Conservation (phyloP, 2,888 invertebrate species). For the Imbricaverruca yamaguchii region DNA sequence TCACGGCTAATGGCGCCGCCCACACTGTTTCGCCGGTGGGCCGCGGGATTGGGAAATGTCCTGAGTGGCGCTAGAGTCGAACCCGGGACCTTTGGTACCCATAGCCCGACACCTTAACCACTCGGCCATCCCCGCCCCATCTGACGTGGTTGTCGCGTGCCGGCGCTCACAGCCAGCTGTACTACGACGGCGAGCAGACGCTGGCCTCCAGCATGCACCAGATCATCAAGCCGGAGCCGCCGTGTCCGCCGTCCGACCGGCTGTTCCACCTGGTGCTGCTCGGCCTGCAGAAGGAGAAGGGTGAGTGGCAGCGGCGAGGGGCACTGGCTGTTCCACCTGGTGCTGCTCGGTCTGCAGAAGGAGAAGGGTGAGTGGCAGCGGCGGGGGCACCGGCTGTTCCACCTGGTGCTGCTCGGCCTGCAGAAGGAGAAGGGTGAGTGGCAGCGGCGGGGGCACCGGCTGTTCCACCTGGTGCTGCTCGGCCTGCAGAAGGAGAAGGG, state of each 20-base stretch:
- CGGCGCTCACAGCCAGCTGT: conserved; percentile 60
- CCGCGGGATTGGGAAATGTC: too few species aligned
- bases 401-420: conserved; percentile 75
- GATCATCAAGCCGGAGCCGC: conserved; percentile 80
- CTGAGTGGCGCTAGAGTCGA: too few species aligned
- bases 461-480: conserved; percentile 74
- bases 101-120: too few species aligned
- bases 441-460: too few species aligned
- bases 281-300: conserved; percentile 76
- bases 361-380: conserved; percentile 60
- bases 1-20: too few species aligned
- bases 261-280: conserved; percentile 75
- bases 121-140: too few species aligned
- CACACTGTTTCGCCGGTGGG: too few species aligned
- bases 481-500: conserved; percentile 77
- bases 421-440: conserved; percentile 67
- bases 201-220: conserved; percentile 77
- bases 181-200: conserved; percentile 94
- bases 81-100: too few species aligned
- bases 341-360: conserved; percentile 73
- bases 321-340: conserved; percentile 72
- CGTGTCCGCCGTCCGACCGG: conserved; percentile 92
- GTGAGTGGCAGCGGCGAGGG: conserved; percentile 33
- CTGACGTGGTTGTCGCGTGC: too few species aligned
- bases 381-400: conserved; percentile 77